phyloP scores from a whole-genome alignment of 2,797 vertebrate species.

The Pipistrellus kuhlii region DNA sequence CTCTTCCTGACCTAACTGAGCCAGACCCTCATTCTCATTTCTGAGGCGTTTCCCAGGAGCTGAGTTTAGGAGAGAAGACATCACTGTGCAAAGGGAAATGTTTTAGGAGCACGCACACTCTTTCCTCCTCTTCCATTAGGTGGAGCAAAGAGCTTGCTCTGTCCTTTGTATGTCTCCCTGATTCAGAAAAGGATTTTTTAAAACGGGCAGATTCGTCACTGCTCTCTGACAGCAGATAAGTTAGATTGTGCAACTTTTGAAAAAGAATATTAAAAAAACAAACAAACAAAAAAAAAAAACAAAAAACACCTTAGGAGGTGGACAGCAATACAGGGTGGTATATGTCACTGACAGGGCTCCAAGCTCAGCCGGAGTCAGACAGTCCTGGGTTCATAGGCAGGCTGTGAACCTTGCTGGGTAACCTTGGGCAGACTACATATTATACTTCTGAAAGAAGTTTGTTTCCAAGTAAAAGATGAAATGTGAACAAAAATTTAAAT shows the following conservation, averaged over 20 bases:
- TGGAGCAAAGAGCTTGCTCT: constrained; percentile 62
- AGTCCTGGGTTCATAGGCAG: not conserved
- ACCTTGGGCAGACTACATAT: not conserved
- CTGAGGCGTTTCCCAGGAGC: not conserved
- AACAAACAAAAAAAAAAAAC: not conserved
- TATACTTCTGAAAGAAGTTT: not conserved
- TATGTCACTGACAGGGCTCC: not conserved
- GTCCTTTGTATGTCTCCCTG: not conserved
- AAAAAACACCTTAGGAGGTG: not conserved
- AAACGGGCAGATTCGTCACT: not conserved
- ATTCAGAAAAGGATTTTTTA: not conserved
- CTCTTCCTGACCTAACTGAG: not conserved
- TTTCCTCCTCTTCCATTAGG: constrained; percentile 61
- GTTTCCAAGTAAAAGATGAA: constrained; percentile 18
- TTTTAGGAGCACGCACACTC: not conserved
- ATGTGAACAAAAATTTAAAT: constrained; percentile 32
- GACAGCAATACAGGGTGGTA: fast-evolving
- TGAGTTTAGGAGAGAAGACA: not conserved
- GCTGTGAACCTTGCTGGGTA: not conserved
- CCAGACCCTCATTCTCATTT: not conserved
- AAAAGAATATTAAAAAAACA: constrained; percentile 1
- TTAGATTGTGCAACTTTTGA: not conserved
- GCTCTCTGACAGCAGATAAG: not conserved
- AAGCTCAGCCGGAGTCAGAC: not conserved
- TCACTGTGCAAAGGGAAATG: not conserved